A percentile compares a stretch with the other conserved stretches of the same genome.
These are phyloP conservation scores for Aquatica leii DNA, from an alignment of 2,888 invertebrate species.

Conservation along the genomic window DNA sequence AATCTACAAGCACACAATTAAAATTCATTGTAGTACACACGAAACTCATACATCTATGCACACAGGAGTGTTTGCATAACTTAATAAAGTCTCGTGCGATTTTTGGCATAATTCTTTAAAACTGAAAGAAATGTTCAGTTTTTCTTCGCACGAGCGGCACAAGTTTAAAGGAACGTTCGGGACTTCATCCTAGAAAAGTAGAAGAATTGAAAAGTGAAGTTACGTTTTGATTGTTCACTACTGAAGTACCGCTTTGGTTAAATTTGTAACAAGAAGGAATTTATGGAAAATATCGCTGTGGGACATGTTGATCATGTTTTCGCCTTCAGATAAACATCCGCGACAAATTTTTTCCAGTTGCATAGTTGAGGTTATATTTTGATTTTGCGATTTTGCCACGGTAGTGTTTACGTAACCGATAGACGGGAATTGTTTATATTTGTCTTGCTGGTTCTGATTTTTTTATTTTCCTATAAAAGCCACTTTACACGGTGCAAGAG, in stretches of 20 bases:
- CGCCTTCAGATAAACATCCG: slow-evolving; percentile 43
- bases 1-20: not conserved
- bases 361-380: no score
- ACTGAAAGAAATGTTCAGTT: slow-evolving; percentile 46
- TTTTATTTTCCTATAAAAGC: no score
- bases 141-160: slow-evolving; percentile 46
- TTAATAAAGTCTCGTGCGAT: slow-evolving; percentile 41
- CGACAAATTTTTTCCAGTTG: slow-evolving; percentile 43
- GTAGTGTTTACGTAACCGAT: no score
- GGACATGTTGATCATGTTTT: slow-evolving; percentile 43
- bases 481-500: no score
- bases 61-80: not conserved
- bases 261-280: no score
- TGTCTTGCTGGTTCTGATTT: no score
- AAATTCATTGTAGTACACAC: not conserved
- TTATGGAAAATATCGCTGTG: slow-evolving; percentile 37
- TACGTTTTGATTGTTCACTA: no score
- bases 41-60: not conserved
- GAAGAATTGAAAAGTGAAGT: no score
- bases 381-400: no score
- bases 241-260: no score
- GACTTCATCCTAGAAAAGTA: not conserved
- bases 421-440: no score
- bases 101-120: slow-evolving; percentile 47
- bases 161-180: slow-evolving; percentile 21